Evolutionary conservation across 2,113 vertebrate genomes (phyloP), one percentile per base, ranked within the genome.

Genomic region (Pterophyllum scalare): DNA sequence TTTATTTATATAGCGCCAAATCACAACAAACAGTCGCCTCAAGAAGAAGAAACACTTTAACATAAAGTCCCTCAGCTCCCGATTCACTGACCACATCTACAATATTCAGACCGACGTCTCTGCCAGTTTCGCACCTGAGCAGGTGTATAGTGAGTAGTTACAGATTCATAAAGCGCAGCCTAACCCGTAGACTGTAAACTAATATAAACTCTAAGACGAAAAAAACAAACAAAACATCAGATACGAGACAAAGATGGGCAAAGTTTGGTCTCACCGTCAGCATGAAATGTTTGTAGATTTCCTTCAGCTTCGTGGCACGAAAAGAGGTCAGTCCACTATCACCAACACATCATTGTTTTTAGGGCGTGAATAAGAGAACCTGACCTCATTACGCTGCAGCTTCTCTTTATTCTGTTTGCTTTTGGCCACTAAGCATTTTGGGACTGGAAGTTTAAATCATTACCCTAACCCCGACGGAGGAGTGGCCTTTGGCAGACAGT

Each of bases 401-500:
- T 9, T 59, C n/a, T 11, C 1, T 86, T 72, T 54, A 33, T 31
- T 49, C 13, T 80, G 79, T 88, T 87, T 82, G 83, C 89, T 75
- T 40, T 80, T 62, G 20, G 40, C 7, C 87, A 40, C 79, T 7
- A 46, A 79, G 94, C 92, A 93, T 91, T 85, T 83, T 87, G 95
- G 95, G 95, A 94, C 43, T 87, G 70, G 84, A 61, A 94, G 94
- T 96, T 91, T 82, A 3, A 20, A 52, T 49, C 3, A 6, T 81
- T 3, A 4, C 79, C 11, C 33, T 11, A 31, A 7, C 35, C 2
- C 10, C 33, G 1, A 49, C 3, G 59, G 31, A 80, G 80, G 85
- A 64, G 67, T 35, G 82, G 74, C 62, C 17, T 79, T 35, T 9
- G 5, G 2, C 1, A 0, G 1, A 1, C 0, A 4, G 11, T 1